Evolutionary conservation across 2,113 vertebrate genomes (phyloP), one percentile per base, ranked within the genome.

Genomic region (Neopipo cinnamomea): DNA sequence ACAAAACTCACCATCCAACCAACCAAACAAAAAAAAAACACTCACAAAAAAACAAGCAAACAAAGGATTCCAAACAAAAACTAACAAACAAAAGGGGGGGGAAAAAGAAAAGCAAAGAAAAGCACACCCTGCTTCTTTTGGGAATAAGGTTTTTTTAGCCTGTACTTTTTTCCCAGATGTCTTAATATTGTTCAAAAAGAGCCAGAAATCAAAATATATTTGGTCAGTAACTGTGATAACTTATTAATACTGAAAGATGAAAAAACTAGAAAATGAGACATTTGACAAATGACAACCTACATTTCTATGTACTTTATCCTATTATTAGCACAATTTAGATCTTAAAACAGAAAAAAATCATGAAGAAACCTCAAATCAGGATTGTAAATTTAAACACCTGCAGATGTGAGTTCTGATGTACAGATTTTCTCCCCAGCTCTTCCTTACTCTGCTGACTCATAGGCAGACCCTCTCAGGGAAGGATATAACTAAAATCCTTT

Each of bases 191-290:
- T 44, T 87, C 85, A 88, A 65, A 88, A 92, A 59, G 24, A 91
- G 28, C n/a, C 65, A 79, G 71, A 76, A 89, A 91, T 86, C 39
- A 52, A 80, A 85, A 85, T 44, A 17, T 79, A 72, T 42, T 88
- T 85, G 61, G 59, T 74, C 80, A 92, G 53, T 75, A 75, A 80
- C 22, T 35, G 41, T 71, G 37, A 50, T 62, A 73, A 56, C 33
- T 89, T 89, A 85, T 80, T 96, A 95, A 96, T 68, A 83, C 14
- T 50, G 61, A 80, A 85, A 92, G 63, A 70, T 53, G 61, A 83
- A 76, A 61, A 93, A 92, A 53, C 42, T 75, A 56, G 58, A 90
- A 73, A 55, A 55, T 73, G 55, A 88, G 58, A 85, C 44, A 74
- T 84, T 78, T 96, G 85, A 88, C 77, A 91, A 71, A 93, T 65